These are phyloP conservation scores for Epinephelus malabaricus DNA, from an alignment of 2,797 vertebrate genomes.

Conservation along the genomic window DNA sequence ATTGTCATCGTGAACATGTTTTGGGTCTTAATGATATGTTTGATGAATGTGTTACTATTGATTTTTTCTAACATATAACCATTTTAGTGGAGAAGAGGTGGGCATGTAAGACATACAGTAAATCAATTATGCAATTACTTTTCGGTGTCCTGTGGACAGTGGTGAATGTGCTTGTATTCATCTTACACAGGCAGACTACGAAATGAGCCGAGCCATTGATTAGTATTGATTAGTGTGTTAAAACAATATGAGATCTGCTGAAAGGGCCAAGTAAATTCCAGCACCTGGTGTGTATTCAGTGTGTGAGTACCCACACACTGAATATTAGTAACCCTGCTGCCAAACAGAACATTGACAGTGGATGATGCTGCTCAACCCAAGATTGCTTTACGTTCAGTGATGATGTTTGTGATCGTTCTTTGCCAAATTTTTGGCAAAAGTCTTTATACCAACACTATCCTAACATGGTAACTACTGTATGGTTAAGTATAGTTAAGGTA, in stretches of 20 bases:
- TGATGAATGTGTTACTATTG: too few species aligned
- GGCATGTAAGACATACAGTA: background rate
- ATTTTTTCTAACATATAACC: background rate
- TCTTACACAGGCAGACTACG: constrained; percentile 7
- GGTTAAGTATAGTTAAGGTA: background rate
- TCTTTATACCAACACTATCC: background rate
- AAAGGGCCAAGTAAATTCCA: background rate
- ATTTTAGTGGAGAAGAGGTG: background rate
- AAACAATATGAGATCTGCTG: background rate
- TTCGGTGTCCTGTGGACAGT: background rate
- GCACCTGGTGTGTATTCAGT: background rate
- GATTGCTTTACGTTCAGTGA: background rate
- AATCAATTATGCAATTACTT: constrained; percentile 14
- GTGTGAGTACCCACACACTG: background rate
- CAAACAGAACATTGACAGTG: background rate
- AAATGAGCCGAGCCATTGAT: constrained; percentile 13
- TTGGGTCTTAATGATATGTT: background rate
- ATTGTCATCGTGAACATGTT: background rate
- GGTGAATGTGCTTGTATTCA: background rate
- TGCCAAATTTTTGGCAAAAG: background rate
- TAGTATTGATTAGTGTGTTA: constrained; percentile 1
- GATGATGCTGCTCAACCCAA: background rate
- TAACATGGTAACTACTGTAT: too few species aligned
- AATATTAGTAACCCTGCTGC: background rate
- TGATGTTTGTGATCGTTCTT: background rate